Base-by-base conservation (phyloP, 2,113 vertebrate genomes). In the Chlamydotis undulata region DNA sequence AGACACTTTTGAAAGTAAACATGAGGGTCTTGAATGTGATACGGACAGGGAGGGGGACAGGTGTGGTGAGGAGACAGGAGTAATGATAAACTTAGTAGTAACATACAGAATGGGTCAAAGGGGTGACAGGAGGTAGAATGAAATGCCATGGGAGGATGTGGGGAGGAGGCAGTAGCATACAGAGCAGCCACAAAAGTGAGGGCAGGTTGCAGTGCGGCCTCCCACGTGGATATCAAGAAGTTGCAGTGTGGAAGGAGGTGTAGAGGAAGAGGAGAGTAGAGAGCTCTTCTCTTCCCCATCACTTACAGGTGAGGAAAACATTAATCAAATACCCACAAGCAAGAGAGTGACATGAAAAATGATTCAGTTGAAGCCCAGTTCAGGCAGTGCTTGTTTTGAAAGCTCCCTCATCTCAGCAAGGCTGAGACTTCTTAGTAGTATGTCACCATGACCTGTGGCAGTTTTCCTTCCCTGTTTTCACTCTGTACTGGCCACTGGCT, bases 1-100 rank as follows among this genome's bases (percentile, higher is more conserved):
- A 96, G 84, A 83, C 11, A 52, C 79, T 78, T 97, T 55, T 88
- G 63, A 88, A 91, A 84, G 18, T 75, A 93, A 94, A 87, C 29
- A 22, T 33, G 31, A 71, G 33, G 77, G 75, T 88, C 81, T 75
- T 23, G 57, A 88, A 87, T 79, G 55, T 78, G 80, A 83, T 83
- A 60, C 31, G 70, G n/a, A 52, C 29, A 31, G 49, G 29, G 12
- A 82, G 47, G 59, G 55, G 24, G 88, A 60, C 18, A 50, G 41
- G 6, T 7, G 5, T 35, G 3, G 26, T 49, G 17, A 69, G 49
- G 23, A 89, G 57, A 47, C 1, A 70, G 41, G 7, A 65, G 12
- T 63, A 53, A 57, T 64, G 49, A 45, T 83, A 71, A 78, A 74
- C 24, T n/a, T 25, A n/a, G 57, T 57, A 60, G 33, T 73, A 33